Conservation (phyloP, 2,113 vertebrate genomes). For the Laticauda laticaudata region DNA sequence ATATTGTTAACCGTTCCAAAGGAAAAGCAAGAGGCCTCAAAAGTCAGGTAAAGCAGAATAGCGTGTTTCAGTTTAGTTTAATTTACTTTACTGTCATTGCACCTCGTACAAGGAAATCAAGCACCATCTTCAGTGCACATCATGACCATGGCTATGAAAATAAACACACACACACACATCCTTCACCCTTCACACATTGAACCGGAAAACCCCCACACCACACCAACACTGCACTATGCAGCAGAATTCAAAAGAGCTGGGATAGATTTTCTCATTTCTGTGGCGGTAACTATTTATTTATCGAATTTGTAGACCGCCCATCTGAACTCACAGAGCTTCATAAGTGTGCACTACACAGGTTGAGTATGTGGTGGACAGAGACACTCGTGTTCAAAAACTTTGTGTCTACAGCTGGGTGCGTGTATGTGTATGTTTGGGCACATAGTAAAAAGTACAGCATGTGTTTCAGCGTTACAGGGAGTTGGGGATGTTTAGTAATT, state of each 20-base stretch:
- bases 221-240: no score
- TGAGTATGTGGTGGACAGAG: conserved; percentile 20
- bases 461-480: conserved; percentile 81
- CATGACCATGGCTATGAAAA: no score
- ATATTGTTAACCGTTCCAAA: neutral
- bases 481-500: conserved; percentile 93
- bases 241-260: no score
- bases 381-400: conserved; percentile 36
- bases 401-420: conserved; percentile 13
- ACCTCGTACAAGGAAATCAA: no score
- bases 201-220: no score
- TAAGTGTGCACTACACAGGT: neutral
- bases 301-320: neutral
- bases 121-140: no score
- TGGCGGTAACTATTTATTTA: neutral
- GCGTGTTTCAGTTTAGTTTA: no score
- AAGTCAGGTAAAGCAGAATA: neutral
- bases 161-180: no score
- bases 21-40: neutral
- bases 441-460: conserved; percentile 70
- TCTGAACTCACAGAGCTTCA: neutral
- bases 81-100: no score
- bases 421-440: conserved; percentile 40
- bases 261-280: no score
- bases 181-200: no score